phyloP scores from a whole-genome alignment of 2,888 invertebrate genomes.

The Steinernema hermaphroditum region DNA sequence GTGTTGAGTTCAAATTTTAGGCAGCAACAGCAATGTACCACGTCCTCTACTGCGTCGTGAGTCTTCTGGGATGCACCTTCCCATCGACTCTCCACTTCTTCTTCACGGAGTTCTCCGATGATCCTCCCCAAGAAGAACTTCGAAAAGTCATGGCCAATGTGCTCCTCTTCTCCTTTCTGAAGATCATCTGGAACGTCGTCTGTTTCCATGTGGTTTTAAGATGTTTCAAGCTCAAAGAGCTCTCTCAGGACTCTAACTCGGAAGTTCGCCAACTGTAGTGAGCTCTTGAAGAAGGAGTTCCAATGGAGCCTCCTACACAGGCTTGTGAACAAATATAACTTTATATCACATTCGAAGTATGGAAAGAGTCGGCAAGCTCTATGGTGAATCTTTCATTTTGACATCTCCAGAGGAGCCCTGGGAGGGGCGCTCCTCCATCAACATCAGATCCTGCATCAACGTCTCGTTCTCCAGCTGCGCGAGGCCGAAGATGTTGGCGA shows the following conservation, averaged over 20 bases:
- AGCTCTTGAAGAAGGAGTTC: too few species aligned
- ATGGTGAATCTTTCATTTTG: background rate
- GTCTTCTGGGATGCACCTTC: background rate
- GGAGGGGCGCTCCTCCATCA: background rate
- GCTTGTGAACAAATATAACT: background rate
- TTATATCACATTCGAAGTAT: background rate
- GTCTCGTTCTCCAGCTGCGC: constrained; percentile 38
- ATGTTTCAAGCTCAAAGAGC: background rate
- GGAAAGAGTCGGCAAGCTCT: background rate
- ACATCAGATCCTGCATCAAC: constrained; percentile 10
- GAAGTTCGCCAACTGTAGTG: too few species aligned
- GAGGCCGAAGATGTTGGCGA: constrained; percentile 59
- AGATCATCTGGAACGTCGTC: background rate
- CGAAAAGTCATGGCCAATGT: background rate
- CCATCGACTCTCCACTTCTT: background rate
- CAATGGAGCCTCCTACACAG: too few species aligned
- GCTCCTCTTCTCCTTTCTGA: background rate
- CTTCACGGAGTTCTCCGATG: background rate
- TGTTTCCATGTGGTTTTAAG: background rate
- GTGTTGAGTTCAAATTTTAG: background rate
- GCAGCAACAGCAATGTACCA: background rate
- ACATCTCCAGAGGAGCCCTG: background rate
- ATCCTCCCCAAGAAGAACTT: background rate
- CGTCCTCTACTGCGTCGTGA: background rate
- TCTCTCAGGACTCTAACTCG: too few species aligned